phyloP scores from a whole-genome alignment of 2,888 invertebrate genomes.

The Heliconius sara region DNA sequence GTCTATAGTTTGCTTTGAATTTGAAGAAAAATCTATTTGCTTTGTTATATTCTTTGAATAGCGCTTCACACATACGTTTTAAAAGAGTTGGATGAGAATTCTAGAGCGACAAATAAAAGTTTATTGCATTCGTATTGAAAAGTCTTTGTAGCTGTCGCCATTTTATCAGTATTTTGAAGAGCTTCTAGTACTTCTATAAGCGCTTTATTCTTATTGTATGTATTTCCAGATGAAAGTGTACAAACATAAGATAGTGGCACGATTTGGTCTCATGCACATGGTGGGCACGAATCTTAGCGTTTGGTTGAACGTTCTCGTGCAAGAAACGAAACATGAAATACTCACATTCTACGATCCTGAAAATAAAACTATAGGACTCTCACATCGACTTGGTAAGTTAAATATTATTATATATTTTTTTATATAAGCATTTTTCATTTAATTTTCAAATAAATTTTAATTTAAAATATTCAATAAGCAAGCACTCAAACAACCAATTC shows the following conservation, averaged over 20 bases:
- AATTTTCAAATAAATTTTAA: too few species aligned
- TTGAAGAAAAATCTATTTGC: constrained; percentile 17
- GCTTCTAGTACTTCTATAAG: neutral
- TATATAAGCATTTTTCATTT: too few species aligned
- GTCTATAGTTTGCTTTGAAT: constrained; percentile 19
- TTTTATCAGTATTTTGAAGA: neutral
- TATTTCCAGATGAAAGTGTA: constrained; percentile 93
- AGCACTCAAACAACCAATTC: too few species aligned
- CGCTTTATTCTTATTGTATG: neutral
- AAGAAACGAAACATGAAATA: constrained; percentile 98
- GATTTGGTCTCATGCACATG: constrained; percentile 99
- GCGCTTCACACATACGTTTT: neutral
- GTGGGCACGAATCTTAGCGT: constrained; percentile 98
- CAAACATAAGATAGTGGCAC: constrained; percentile 93
- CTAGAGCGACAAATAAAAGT: constrained; percentile 20
- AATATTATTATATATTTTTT: neutral
- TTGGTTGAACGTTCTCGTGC: constrained; percentile 97
- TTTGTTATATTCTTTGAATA: constrained; percentile 24
- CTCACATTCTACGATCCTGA: constrained; percentile 95
- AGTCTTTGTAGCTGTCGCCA: neutral
- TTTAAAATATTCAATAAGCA: neutral
- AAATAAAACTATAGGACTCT: constrained; percentile 91
- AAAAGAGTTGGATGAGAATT: constrained; percentile 8
- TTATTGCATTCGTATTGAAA: constrained; percentile 19
- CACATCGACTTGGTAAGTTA: constrained; percentile 88